Conservation (phyloP, 2,888 invertebrate species). For the Clunio marinus region DNA sequence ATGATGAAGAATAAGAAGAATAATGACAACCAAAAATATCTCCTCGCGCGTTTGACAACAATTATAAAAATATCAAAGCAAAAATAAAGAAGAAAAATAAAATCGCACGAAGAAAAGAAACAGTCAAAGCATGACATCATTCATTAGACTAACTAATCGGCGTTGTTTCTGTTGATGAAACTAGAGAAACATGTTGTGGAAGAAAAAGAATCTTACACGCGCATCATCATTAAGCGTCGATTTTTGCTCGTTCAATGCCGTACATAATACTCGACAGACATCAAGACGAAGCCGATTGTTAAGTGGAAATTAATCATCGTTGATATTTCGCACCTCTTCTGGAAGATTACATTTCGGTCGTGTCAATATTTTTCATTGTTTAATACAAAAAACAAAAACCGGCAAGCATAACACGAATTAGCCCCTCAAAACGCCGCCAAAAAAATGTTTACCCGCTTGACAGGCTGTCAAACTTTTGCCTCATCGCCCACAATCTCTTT, state of each 20-base stretch:
- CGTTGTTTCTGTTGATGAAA: neutral
- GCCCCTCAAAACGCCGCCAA: neutral
- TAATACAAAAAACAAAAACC: no score
- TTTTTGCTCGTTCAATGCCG: neutral
- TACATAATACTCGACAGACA: neutral
- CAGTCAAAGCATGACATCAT: constrained; percentile 1
- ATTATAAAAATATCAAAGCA: constrained; percentile 14
- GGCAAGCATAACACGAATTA: neutral
- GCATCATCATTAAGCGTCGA: neutral
- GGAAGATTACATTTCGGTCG: neutral
- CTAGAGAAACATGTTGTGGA: neutral
- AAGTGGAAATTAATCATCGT: neutral
- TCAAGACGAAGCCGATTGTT: neutral
- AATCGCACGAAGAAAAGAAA: neutral
- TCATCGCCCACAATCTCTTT: neutral
- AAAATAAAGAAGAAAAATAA: neutral
- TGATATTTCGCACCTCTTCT: constrained; percentile 10
- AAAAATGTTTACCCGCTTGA: neutral
- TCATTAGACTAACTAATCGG: constrained; percentile 9
- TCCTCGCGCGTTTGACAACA: constrained; percentile 18
- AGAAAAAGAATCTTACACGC: neutral
- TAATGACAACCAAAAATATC: constrained; percentile 3
- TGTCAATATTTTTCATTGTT: neutral
- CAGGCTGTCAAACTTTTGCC: neutral
- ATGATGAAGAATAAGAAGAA: neutral